Evolutionary conservation across 2,113 vertebrate species (phyloP).

Genomic region (Thomomys bottae): DNA sequence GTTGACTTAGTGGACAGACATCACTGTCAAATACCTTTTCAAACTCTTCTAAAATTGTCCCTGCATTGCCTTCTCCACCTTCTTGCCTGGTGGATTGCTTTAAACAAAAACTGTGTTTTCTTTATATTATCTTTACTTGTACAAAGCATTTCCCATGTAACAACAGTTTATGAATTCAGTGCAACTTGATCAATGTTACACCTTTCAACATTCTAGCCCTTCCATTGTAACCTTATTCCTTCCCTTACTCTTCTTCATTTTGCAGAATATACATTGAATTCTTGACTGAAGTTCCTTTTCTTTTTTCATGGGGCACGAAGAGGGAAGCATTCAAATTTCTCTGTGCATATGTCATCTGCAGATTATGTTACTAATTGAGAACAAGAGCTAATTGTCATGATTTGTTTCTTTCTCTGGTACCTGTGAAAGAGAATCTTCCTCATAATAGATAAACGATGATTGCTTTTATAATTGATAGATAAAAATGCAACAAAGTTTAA

Average conservation of each 20-base stretch:
- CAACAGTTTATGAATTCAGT: too few species aligned
- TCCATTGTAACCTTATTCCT: too few species aligned
- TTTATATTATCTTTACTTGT: too few species aligned
- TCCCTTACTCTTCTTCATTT: too few species aligned
- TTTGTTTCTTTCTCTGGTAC: neutral
- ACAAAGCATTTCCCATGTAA: too few species aligned
- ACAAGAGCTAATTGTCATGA: neutral
- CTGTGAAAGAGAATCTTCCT: constrained; percentile 2
- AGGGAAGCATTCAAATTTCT: neutral
- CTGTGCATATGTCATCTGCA: neutral
- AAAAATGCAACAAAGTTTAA: neutral
- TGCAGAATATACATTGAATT: too few species aligned
- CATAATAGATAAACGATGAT: neutral
- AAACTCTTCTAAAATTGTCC: neutral
- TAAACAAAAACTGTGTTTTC: too few species aligned
- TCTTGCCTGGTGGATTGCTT: neutral
- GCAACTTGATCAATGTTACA: too few species aligned
- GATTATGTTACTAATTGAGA: neutral
- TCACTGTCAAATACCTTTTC: neutral
- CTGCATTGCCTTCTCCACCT: neutral
- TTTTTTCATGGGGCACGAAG: neutral
- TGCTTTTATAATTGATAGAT: neutral
- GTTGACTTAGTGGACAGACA: neutral
- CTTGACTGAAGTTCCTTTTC: too few species aligned
- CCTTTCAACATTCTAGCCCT: too few species aligned